A percentile compares a stretch with the other conserved stretches of the same genome.
These are phyloP conservation scores for Pogoniulus pusillus DNA, from an alignment of 2,797 vertebrate species.

Conservation along the genomic window DNA sequence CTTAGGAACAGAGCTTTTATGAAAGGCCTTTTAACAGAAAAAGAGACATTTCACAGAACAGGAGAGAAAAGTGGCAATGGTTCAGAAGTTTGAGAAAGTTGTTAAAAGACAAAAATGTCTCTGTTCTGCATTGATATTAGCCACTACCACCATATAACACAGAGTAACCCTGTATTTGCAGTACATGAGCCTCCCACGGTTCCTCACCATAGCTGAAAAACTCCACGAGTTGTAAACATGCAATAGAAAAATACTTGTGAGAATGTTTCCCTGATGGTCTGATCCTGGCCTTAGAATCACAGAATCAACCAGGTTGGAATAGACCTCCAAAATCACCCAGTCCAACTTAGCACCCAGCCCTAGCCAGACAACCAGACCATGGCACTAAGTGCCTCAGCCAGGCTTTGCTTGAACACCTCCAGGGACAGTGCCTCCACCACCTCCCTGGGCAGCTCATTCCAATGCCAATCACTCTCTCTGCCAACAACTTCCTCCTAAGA, in stretches of 20 bases:
- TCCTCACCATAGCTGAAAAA: neutral
- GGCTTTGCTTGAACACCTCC: too few species aligned
- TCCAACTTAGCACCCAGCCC: too few species aligned
- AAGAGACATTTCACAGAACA: neutral
- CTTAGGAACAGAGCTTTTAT: neutral
- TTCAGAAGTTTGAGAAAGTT: too few species aligned
- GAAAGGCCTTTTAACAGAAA: neutral
- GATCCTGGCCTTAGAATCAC: neutral
- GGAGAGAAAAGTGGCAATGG: neutral
- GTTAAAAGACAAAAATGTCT: neutral
- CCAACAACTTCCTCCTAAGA: too few species aligned
- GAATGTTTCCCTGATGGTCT: neutral
- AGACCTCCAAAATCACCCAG: too few species aligned
- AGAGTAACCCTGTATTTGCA: neutral
- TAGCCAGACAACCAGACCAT: too few species aligned
- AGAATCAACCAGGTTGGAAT: too few species aligned
- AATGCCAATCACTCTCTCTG: too few species aligned
- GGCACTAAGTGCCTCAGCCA: too few species aligned
- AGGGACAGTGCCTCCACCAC: too few species aligned
- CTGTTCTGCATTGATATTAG: neutral
- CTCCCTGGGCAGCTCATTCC: too few species aligned
- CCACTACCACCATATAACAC: neutral
- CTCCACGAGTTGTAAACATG: accelerated
- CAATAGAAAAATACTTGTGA: neutral
- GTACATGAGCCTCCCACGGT: neutral